Evolutionary conservation across 2,113 vertebrate genomes (phyloP).

Genomic region (Phocoena phocoena): DNA sequence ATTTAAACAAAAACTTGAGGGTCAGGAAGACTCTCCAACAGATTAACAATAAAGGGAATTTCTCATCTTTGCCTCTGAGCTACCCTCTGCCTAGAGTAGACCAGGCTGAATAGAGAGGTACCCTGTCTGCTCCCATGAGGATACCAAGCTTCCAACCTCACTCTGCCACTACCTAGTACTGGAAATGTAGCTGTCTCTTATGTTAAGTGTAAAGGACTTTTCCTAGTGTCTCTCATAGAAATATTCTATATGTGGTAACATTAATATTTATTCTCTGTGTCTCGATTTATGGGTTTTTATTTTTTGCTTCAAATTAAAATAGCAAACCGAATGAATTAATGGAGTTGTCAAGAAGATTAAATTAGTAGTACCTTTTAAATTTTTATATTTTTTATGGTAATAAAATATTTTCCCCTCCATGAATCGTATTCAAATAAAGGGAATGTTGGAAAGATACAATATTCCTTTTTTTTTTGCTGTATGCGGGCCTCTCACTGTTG

Average conservation of each 20-base stretch:
- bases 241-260: background rate
- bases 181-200: background rate
- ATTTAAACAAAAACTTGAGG: background rate
- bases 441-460: background rate
- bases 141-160: background rate
- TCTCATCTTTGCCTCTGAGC: background rate
- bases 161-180: background rate
- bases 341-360: background rate
- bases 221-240: background rate
- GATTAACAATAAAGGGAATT: background rate
- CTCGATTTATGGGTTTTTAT: background rate
- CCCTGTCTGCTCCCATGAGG: background rate
- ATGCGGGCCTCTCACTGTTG: too few relatives aligned
- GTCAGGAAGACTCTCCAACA: background rate
- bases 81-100: accelerated
- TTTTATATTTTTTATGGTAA: background rate
- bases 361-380: background rate
- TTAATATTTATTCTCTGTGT: background rate
- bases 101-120: accelerated
- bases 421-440: background rate
- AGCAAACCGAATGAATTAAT: background rate
- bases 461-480: background rate
- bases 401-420: background rate
- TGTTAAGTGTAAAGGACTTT: background rate
- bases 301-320: background rate